Evolutionary conservation across 2,888 invertebrate genomes (phyloP).

Genomic region (Ommatoiulus sabulosus): DNA sequence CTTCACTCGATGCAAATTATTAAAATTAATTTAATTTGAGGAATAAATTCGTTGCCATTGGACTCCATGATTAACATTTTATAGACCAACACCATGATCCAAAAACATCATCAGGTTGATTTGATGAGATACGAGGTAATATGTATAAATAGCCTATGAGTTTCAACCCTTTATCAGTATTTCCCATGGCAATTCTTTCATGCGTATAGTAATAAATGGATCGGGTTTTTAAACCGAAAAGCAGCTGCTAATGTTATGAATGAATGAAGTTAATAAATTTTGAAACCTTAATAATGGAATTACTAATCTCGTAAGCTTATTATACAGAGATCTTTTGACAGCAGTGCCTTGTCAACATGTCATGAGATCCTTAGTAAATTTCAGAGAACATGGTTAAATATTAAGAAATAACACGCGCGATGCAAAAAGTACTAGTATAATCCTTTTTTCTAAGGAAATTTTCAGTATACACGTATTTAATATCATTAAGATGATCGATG

Average conservation of each 20-base stretch:
- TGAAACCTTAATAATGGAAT: conserved; percentile 1
- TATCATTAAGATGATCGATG: background rate
- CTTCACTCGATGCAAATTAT: no score
- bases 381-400: background rate
- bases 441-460: no score
- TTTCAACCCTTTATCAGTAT: background rate
- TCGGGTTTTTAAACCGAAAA: background rate
- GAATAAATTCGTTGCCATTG: no score
- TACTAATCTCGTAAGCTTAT: conserved; percentile 5
- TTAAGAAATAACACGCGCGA: background rate
- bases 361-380: background rate
- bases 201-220: background rate
- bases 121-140: background rate
- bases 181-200: background rate
- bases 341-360: background rate
- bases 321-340: background rate
- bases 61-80: no score
- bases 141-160: background rate
- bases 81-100: no score
- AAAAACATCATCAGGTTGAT: background rate
- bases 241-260: background rate
- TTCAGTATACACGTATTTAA: background rate
- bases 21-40: no score
- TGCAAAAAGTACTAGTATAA: background rate
- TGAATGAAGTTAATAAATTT: background rate